Evolutionary conservation across 37 sponge, comb jelly and placozoan species (phyloP), one percentile per base, ranked within the genome.

Genomic region (Chondrilla cf. caribensis): DNA sequence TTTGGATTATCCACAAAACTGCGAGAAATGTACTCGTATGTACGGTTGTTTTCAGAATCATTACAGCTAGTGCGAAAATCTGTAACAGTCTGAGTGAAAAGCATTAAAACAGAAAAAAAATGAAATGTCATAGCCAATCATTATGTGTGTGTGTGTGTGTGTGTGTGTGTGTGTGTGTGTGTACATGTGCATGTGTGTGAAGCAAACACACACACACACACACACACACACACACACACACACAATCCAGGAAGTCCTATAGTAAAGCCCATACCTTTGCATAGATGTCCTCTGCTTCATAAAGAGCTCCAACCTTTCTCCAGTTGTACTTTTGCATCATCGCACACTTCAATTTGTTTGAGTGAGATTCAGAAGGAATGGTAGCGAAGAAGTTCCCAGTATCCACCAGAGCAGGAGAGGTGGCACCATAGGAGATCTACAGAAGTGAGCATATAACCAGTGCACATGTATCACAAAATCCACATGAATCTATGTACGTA

Each of bases 401-500:
- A 7, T 85, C 80, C 18, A 84, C 84, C 25, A 92, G 86, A 60
- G 75, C 57, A 24, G 93, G 89, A 2, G 93, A 88, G 14, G 86
- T 68, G 2, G 89, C 81, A 1, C 83, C 86, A 86, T 83, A 88
- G 0, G 93, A 85, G 2, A 92, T 60, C 93, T 92, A 70, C n/a
- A 70, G 31, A 70, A 44, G n/a, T n/a, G n/a, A n/a, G n/a, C n/a
- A n/a, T n/a, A n/a, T n/a, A n/a, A n/a, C n/a, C n/a, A n/a, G n/a
- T n/a, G n/a, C n/a, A n/a, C n/a, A n/a, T n/a, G n/a, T n/a, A n/a
- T n/a, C n/a, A n/a, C n/a, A n/a, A n/a, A n/a, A n/a, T n/a, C n/a
- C n/a, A n/a, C n/a, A n/a, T n/a, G n/a, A n/a, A n/a, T n/a, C n/a
- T n/a, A n/a, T n/a, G n/a, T n/a, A n/a, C n/a, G n/a, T n/a, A n/a